Conservation (phyloP, 2,888 invertebrate genomes). For the Keiferia lycopersicella region DNA sequence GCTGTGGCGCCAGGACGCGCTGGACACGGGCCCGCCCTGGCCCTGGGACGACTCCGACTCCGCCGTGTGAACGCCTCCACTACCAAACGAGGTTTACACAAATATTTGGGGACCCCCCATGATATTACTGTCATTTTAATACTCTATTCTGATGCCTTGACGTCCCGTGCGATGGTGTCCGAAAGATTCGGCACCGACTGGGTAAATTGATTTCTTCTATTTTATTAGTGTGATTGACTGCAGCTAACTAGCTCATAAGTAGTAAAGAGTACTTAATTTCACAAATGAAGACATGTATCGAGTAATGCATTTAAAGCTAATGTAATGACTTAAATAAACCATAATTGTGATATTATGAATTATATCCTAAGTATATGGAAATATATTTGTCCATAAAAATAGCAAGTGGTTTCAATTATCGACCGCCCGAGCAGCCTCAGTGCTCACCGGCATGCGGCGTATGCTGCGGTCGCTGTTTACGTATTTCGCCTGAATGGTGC, state of each 20-base stretch:
- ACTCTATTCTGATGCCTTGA: neutral
- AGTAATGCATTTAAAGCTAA: conserved; percentile 60
- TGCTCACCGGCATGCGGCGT: too few species aligned
- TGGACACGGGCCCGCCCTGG: conserved; percentile 73
- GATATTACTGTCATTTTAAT: neutral
- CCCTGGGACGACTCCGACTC: conserved; percentile 77
- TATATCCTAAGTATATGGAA: conserved; percentile 49
- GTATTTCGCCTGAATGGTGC: neutral
- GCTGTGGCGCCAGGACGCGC: conserved; percentile 77
- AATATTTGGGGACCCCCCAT: neutral
- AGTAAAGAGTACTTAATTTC: conserved; percentile 43
- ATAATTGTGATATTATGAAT: conserved; percentile 60
- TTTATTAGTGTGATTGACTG: conserved; percentile 4
- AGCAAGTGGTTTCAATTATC: neutral
- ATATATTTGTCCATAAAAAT: conserved; percentile 37
- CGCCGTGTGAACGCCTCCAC: conserved; percentile 57
- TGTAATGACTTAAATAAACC: conserved; percentile 38
- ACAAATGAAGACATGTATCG: conserved; percentile 38
- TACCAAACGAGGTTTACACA: neutral
- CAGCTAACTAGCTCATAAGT: neutral
- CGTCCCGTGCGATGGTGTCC: neutral
- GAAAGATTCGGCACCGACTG: neutral
- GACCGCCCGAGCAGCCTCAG: too few species aligned
- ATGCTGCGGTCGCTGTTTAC: too few species aligned
- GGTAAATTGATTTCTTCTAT: neutral